phyloP scores from a whole-genome alignment of 1,140 invertebrate genomes.

The Chymomyza costata region DNA sequence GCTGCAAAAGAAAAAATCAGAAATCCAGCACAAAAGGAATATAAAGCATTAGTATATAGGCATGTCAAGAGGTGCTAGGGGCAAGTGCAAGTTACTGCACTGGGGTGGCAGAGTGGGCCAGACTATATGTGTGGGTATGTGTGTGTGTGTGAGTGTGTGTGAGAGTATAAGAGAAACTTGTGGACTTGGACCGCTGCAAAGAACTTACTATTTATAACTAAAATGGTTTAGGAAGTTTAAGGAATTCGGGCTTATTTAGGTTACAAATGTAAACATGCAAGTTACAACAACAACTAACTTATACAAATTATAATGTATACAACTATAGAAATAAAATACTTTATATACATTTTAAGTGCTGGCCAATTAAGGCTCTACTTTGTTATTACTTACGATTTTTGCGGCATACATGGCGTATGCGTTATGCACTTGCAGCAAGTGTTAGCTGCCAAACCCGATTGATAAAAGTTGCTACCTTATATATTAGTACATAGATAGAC shows the following conservation, averaged over 20 bases:
- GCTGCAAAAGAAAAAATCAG: slow-evolving; percentile 27
- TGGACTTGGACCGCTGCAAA: not conserved
- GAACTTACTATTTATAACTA: slow-evolving; percentile 1
- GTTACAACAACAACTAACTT: not conserved
- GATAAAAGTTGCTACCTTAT: too few relatives aligned
- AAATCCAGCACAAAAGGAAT: not conserved
- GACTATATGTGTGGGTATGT: slow-evolving; percentile 7
- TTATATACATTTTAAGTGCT: not conserved
- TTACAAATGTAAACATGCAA: not conserved
- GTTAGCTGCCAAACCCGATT: too few relatives aligned
- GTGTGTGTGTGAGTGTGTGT: slow-evolving; percentile 2
- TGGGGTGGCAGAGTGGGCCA: too few relatives aligned
- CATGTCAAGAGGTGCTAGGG: not conserved
- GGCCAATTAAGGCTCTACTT: slow-evolving; percentile 2
- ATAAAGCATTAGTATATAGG: not conserved
- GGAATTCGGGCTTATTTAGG: slow-evolving; percentile 3
- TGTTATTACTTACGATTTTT: not conserved
- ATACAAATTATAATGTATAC: not conserved
- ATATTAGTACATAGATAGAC: too few relatives aligned
- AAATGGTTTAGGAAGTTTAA: not conserved
- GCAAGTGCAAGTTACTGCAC: not conserved
- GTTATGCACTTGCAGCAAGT: too few relatives aligned
- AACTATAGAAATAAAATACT: not conserved
- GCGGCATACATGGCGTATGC: too few relatives aligned
- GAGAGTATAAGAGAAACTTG: not conserved